Evolutionary conservation across 2,797 vertebrate genomes (phyloP), one percentile per base, ranked within the genome.

Genomic region (Macropus fuliginosus): DNA sequence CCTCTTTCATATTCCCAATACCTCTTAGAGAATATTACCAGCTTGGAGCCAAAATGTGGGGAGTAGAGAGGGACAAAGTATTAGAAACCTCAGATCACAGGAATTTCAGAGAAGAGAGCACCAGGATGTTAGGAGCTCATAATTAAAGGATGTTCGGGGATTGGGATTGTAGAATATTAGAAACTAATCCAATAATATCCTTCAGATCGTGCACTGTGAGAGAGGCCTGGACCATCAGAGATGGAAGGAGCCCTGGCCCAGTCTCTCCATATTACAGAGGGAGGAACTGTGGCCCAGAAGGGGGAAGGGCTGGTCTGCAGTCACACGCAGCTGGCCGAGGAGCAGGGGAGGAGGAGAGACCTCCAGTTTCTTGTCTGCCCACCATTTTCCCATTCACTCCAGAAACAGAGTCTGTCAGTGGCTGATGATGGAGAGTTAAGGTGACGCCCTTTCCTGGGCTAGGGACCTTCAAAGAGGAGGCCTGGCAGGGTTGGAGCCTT

Each of bases 201-300:
- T 81, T 46, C 11, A 9, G 46, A 27, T 27, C 21, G 0, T 9
- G 46, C 2, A 1, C 16, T 9, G 6, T 81, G 4, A 40, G n/a
- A 46, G 40, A 81, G 40, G n/a, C n/a, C n/a, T 27, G 40, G 74
- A 46, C 21, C 50, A 9, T 87, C 16, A 29, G 52, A n/a, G 90
- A n/a, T 40, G 28, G 52, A n/a, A 55, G 52, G 50, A 10, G 89
- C 27, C 16, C 89, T 16, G 34, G 52, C 28, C 27, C 28, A 52
- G 56, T 1, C 21, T 55, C 52, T 55, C 16, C 9, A 56, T 0
- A 1, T 31, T n/a, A 24, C 1, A 34, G 46, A 50, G 11, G 9
- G 66, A 31, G 92, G 94, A 91, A 96, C 55, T 27, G n/a, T 59
- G 94, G 55, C n/a, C 59, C 91, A 29, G 89, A 28, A 55, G 0